Percentiles rank a stretch among this genome's conserved stretches.
phyloP scores from a whole-genome alignment of 2,888 invertebrate genomes.

The Chirona hameri region DNA sequence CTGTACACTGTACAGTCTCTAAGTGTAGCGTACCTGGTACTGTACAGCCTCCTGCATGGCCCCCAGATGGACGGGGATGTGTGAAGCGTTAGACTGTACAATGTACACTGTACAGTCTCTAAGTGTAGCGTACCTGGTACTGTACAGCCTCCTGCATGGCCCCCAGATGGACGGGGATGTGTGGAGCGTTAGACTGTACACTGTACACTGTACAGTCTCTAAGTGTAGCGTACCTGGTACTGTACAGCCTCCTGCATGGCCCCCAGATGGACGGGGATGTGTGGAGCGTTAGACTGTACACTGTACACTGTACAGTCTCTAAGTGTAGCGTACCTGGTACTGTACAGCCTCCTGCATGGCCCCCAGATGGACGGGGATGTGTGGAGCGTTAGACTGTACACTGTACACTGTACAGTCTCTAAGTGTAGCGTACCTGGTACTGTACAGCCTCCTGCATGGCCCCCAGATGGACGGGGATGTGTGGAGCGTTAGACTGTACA shows the following conservation, averaged over 20 bases:
- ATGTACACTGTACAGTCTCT: no score
- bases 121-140: conserved; percentile 56
- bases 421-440: no score
- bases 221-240: conserved; percentile 56
- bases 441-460: conserved; percentile 51
- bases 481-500: no score
- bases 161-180: conserved; percentile 93
- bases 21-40: no score
- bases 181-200: conserved; percentile 94
- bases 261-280: conserved; percentile 93
- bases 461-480: no score
- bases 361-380: conserved; percentile 93
- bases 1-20: no score
- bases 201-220: no score
- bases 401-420: no score
- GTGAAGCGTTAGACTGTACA: no score
- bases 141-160: conserved; percentile 90
- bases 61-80: no score
- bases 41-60: no score
- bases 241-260: conserved; percentile 90
- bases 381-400: conserved; percentile 97
- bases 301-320: no score
- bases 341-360: conserved; percentile 85
- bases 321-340: conserved; percentile 52
- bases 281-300: conserved; percentile 97